Evolutionary conservation across 2,113 vertebrate genomes (phyloP), one percentile per base, ranked within the genome.

Genomic region (Heterotilapia buettikoferi): DNA sequence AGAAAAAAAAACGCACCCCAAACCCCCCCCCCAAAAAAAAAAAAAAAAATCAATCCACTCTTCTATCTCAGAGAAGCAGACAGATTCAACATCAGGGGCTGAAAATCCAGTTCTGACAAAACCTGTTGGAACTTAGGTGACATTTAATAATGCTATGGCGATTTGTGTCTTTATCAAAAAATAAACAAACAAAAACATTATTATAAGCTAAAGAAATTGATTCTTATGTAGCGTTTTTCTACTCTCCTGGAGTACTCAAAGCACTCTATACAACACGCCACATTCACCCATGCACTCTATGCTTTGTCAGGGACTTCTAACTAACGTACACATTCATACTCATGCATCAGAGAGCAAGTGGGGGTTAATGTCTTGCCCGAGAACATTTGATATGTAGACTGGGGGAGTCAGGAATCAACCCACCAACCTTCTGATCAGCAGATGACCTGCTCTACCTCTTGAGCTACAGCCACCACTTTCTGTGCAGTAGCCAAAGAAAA

Each of bases 341-440:
- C n/a, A 54, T 54, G 53, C 53, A 56, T 56, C 21, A 24, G 11
- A 56, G 11, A 56, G 21, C 11, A 56, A 0, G 6, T 1, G 5
- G 57, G 1, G 14, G 7, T 59, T 59, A 59, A 6, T 31, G 2
- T 29, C 29, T 29, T 29, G 29, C 29, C 29, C 29, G 5, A 29
- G 29, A 29, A 29, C 29, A 29, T 29, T 29, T 29, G 29, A 29
- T 29, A 29, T 29, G 29, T 29, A 31, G 26, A 18, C 7, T 59
- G 14, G 8, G 14, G 57, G 1, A 18, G 14, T 1, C 8, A 61
- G 57, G 57, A 59, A 31, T 18, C 26, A 0, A 59, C 9, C 57
- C 8, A 18, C 57, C 26, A 59, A 31, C 14, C 57, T 14, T 56
- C 11, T 59, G 1, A 2, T 9, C 26, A 29, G 54, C 2, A 0